Conservation (phyloP, 2,113 vertebrate genomes). For the Mesocricetus auratus region DNA sequence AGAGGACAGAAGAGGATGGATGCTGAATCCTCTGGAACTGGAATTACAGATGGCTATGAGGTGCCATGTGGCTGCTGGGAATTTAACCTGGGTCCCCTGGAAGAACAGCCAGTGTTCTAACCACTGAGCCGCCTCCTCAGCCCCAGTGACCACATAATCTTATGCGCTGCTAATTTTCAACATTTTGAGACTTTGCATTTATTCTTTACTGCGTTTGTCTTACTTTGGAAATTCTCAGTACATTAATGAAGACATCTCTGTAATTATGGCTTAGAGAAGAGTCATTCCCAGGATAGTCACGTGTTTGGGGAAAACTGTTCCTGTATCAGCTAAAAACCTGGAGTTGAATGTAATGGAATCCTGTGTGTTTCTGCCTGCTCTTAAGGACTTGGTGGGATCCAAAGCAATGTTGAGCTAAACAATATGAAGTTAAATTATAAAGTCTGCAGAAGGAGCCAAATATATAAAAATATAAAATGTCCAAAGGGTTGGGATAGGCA, state of each 20-base stretch:
- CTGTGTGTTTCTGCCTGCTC: neutral
- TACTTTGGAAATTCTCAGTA: conserved; percentile 43
- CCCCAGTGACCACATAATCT: neutral
- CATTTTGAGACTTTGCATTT: conserved; percentile 18
- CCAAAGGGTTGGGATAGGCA: neutral
- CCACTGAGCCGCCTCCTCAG: neutral
- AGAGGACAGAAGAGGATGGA: neutral
- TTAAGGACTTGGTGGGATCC: neutral
- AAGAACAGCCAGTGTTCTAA: neutral
- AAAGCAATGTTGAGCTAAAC: conserved; percentile 45
- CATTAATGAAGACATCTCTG: neutral
- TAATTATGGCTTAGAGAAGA: neutral
- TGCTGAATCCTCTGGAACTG: neutral
- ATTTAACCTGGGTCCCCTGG: neutral
- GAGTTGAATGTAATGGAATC: neutral
- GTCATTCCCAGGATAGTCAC: neutral
- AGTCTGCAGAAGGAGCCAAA: neutral
- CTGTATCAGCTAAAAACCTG: conserved; percentile 10
- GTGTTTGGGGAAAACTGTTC: neutral
- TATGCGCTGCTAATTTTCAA: neutral
- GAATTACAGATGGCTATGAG: neutral
- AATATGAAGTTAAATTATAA: conserved; percentile 44
- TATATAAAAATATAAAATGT: conserved; percentile 20
- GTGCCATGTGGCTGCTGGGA: neutral
- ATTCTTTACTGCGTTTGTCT: conserved; percentile 15